Evolutionary conservation across 2,888 invertebrate species (phyloP).

Genomic region (Andrena minutula): DNA sequence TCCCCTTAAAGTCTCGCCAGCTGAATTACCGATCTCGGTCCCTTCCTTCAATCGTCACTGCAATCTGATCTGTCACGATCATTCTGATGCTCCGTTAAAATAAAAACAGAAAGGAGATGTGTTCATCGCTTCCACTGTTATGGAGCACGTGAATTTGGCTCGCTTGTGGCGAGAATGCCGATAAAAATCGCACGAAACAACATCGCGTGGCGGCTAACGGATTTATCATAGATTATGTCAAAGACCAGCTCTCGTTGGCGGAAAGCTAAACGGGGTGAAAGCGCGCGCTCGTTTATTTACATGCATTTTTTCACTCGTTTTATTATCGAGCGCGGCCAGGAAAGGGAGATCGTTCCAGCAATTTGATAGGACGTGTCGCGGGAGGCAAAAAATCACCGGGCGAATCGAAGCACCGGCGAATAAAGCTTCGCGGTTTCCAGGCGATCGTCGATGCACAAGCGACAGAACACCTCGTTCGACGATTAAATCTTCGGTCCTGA

Average conservation of each 20-base stretch:
- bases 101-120: too few relatives aligned
- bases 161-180: too few relatives aligned
- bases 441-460: slow-evolving; percentile 20
- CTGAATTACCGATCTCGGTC: neutral
- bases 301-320: neutral
- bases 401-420: slow-evolving; percentile 49
- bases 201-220: too few relatives aligned
- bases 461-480: slow-evolving; percentile 41
- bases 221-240: slow-evolving; percentile 1
- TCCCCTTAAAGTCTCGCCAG: slow-evolving; percentile 15
- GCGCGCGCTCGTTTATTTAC: slow-evolving; percentile 29
- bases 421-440: slow-evolving; percentile 45
- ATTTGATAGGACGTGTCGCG: slow-evolving; percentile 25
- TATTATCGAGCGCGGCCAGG: neutral
- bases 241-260: neutral
- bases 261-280: neutral
- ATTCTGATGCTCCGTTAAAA: too few relatives aligned
- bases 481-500: slow-evolving; percentile 47
- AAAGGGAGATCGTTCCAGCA: slow-evolving; percentile 20
- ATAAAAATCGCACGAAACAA: too few relatives aligned
- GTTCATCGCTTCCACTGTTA: too few relatives aligned
- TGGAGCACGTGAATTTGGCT: too few relatives aligned
- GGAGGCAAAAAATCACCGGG: slow-evolving; percentile 41
- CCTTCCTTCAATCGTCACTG: slow-evolving; percentile 11
- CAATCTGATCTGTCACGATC: neutral